A percentile compares a stretch with the other conserved stretches of the same genome.
phyloP scores from a whole-genome alignment of 2,797 vertebrate genomes.

The Eutrigla gurnardus region DNA sequence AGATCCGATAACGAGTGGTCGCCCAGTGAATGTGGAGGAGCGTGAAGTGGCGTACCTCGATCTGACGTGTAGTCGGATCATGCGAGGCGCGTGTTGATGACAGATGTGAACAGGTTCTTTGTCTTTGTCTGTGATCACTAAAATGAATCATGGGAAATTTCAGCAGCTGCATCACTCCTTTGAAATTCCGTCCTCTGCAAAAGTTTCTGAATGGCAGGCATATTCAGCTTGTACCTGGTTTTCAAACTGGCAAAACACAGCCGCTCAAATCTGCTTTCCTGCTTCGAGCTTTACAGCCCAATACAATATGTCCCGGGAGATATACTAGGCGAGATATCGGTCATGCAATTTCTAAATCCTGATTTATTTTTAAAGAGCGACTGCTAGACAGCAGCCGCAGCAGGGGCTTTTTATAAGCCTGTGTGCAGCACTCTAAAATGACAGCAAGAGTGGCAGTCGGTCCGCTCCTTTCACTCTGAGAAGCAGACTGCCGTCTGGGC shows the following conservation, averaged over 20 bases:
- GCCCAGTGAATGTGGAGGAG: no score
- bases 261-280: neutral
- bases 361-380: constrained; percentile 45
- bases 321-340: neutral
- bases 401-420: neutral
- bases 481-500: constrained; percentile 17
- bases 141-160: neutral
- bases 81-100: no score
- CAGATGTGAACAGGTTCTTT: no score
- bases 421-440: constrained; percentile 7
- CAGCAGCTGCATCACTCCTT: neutral
- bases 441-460: constrained; percentile 1
- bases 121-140: no score
- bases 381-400: neutral
- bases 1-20: no score
- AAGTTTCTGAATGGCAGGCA: no score
- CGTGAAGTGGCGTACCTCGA: no score
- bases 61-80: no score
- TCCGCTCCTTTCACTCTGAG: neutral
- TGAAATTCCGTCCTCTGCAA: neutral
- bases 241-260: neutral
- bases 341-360: neutral
- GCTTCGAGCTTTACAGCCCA: no score
- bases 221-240: neutral
- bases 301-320: neutral